Base-by-base conservation (phyloP, 2,113 vertebrate genomes). In the Carettochelys insculpta region DNA sequence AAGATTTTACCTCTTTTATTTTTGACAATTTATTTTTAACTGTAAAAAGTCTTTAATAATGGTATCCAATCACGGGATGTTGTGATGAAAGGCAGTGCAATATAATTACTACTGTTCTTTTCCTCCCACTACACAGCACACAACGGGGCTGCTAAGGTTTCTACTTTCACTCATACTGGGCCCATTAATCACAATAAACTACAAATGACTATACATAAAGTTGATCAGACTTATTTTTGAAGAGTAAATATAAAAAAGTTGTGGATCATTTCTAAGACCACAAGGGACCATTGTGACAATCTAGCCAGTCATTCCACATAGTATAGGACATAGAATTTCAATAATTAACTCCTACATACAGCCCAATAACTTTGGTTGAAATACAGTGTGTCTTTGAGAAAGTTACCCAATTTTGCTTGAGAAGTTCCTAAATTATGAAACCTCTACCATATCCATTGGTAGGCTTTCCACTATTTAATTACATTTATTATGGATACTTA, bases 221-320 rank as follows among this genome's bases (percentile, higher is more conserved):
- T 65, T 1, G 27, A 61, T 53, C 45, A 2, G 38, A 0, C 6
- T 3, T 0, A 5, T 1, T 4, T 43, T 1, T 22, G 13, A 5
- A 50, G 56, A 68, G 25, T 20, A 12, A 8, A 68, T 41, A 51
- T 2, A 54, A 85, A 47, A 78, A 1, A 0, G 22, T 1, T 0
- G 0, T 22, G 54, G 52, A 1, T 29, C n/a, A 5, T 38, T 61
- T 2, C 84, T 47, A 87, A 27, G 80, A 51, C 27, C 34, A 56
- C 2, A 25, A 41, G 2, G 8, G 0, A 2, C 0, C 3, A 20
- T 1, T 1, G 25, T 1, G 4, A 25, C 1, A 14, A 6, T 38
- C 5, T 0, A 1, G 77, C 12, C 45, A 80, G 14, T 20, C 54
- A 14, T 1, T 0, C 48, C 24, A 6, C 77, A 78, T 38, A 20